Evolutionary conservation across 2,888 invertebrate species (phyloP).

Genomic region (Lepidocyrtinus sp.): DNA sequence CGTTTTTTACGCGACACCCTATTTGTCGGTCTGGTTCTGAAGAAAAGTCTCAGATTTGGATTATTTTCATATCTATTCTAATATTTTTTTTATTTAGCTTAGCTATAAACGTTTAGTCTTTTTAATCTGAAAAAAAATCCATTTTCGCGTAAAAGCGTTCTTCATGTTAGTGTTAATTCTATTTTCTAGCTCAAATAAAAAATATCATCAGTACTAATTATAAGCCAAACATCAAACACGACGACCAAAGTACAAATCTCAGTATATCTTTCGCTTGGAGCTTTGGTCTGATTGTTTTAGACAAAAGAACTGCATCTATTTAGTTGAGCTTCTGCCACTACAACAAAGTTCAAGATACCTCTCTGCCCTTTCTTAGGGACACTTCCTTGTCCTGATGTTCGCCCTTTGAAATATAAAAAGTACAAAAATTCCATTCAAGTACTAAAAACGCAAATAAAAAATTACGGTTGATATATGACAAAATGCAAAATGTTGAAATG

Average conservation of each 20-base stretch:
- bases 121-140: too few relatives aligned
- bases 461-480: background rate
- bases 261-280: too few relatives aligned
- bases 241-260: slow-evolving; percentile 9
- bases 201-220: background rate
- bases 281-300: slow-evolving; percentile 27
- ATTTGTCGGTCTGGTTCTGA: too few relatives aligned
- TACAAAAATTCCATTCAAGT: background rate
- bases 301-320: slow-evolving; percentile 6
- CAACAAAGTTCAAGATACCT: slow-evolving; percentile 46
- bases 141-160: too few relatives aligned
- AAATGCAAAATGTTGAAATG: background rate
- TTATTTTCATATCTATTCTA: too few relatives aligned
- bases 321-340: slow-evolving; percentile 40
- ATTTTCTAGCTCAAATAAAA: slow-evolving; percentile 4
- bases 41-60: too few relatives aligned
- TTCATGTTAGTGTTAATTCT: too few relatives aligned
- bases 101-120: too few relatives aligned
- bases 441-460: background rate
- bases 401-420: slow-evolving; percentile 50
- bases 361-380: slow-evolving; percentile 46
- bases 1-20: too few relatives aligned
- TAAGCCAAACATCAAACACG: slow-evolving; percentile 1
- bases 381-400: slow-evolving; percentile 43
- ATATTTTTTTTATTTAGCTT: too few relatives aligned